Evolutionary conservation across 2,888 invertebrate species (phyloP), one percentile per base, ranked within the genome.

Genomic region (Cacoxenus indagator): DNA sequence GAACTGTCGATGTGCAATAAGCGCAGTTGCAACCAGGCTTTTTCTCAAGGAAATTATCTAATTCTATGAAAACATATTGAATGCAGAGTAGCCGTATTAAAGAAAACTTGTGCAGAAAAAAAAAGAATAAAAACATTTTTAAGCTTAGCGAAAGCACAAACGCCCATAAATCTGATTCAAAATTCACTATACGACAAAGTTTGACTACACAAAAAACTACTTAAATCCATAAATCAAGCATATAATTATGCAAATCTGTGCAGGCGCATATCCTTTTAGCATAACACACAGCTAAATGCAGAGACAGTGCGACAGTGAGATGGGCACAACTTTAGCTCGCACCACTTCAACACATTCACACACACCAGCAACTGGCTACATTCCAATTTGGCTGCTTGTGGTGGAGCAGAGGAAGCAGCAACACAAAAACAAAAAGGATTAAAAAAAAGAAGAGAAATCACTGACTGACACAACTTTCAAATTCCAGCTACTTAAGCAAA

Each of bases 351-450:
- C 37, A 37, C 37, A 37, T 14, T 11, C 37, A 37, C 37, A 37
- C 37, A 37, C 83, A 77, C 70, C 79, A 79, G 78, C 82, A 80
- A 80, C 82, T 82, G 79, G 79, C 83, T 82, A 76, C 71, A 75
- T 77, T 83, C 83, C 79, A 80, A 80, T 81, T 80, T 76, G 27
- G 11, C 9, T 54, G 17, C 51, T 6, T 48, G 37, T n/a, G n/a
- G n/a, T n/a, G n/a, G n/a, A n/a, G n/a, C n/a, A n/a, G n/a, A n/a
- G n/a, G n/a, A n/a, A n/a, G n/a, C n/a, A n/a, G n/a, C 46, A 19
- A 46, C 17, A n/a, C n/a, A n/a, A n/a, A n/a, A n/a, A n/a, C n/a
- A n/a, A n/a, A n/a, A n/a, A n/a, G n/a, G n/a, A n/a, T 46, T 4
- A 1, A n/a, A 65, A 65, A 65, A 51, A 17, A n/a, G 19, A 46